phyloP scores from a whole-genome alignment of 2,797 vertebrate genomes.

The Antennarius maculatus region DNA sequence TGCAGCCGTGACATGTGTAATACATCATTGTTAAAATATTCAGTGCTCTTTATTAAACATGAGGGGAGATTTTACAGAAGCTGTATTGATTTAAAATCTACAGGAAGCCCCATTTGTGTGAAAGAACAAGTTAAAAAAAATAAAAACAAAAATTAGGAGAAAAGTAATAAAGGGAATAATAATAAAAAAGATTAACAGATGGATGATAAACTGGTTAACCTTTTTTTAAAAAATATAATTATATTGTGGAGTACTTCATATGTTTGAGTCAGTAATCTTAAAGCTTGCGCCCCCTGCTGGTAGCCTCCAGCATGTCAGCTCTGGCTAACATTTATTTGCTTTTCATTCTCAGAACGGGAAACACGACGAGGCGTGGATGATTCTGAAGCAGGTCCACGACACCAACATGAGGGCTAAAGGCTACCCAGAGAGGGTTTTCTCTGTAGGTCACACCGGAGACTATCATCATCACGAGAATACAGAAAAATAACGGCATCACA shows the following conservation, averaged over 20 bases:
- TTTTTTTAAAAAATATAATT: no score
- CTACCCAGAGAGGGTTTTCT: conserved; percentile 94
- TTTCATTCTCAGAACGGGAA: conserved; percentile 88
- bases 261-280: neutral
- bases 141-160: no score
- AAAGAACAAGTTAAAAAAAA: no score
- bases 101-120: no score
- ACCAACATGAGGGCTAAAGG: conserved; percentile 98
- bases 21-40: no score
- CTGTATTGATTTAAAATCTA: no score
- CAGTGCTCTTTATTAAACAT: no score
- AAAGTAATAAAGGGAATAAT: no score
- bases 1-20: neutral
- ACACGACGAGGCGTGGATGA: conserved; percentile 98
- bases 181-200: no score
- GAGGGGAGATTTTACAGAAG: no score
- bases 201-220: no score
- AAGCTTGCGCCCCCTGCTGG: neutral
- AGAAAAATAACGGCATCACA: neutral
- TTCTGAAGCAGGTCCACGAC: conserved; percentile 97
- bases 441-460: conserved; percentile 79
- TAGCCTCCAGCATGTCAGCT: neutral
- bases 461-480: neutral
- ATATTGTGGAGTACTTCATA: no score
- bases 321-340: neutral